phyloP scores from a whole-genome alignment of 2,888 invertebrate species.

The Pandemis corylana region DNA sequence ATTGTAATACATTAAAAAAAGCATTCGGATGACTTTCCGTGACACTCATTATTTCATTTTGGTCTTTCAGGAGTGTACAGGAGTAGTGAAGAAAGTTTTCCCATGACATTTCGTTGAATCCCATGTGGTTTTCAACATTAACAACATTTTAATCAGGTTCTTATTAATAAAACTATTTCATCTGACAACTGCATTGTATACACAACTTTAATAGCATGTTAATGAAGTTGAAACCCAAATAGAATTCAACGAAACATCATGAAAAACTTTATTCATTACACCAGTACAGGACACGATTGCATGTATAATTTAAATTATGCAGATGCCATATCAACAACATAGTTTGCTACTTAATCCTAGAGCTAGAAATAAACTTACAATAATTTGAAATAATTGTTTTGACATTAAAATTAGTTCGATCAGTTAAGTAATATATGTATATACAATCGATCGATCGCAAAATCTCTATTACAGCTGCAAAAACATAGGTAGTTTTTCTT shows the following conservation, averaged over 20 bases:
- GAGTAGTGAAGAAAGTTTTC: no score
- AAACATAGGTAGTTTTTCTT: not conserved
- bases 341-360: constrained; percentile 40
- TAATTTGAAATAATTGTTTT: constrained; percentile 1
- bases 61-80: not conserved
- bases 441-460: not conserved
- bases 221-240: no score
- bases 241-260: no score
- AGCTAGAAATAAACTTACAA: constrained; percentile 22
- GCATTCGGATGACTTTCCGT: constrained; percentile 11
- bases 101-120: no score
- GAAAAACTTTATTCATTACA: no score
- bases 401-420: not conserved
- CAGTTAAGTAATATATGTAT: not conserved
- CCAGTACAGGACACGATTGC: not conserved
- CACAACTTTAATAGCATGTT: no score
- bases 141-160: no score
- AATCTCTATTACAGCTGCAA: constrained; percentile 7
- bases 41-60: constrained; percentile 9
- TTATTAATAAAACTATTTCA: no score
- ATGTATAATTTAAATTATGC: constrained; percentile 19
- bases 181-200: no score
- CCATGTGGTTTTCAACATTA: no score
- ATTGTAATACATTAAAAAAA: constrained; percentile 50
- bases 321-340: constrained; percentile 48